Conservation (phyloP, 2,888 invertebrate species). For the Bugula neritina region DNA sequence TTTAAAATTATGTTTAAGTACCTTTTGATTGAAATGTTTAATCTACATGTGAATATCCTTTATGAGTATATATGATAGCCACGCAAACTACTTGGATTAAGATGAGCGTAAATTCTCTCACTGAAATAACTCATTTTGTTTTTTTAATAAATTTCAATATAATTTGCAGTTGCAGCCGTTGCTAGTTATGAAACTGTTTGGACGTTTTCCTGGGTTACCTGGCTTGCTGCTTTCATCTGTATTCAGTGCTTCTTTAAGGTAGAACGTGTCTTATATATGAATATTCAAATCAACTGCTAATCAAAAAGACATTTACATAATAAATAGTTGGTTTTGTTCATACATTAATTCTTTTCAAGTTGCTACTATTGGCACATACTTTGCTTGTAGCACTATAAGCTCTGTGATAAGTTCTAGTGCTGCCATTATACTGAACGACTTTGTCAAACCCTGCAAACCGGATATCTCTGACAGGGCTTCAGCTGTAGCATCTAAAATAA, state of each 20-base stretch:
- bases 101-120: too few relatives aligned
- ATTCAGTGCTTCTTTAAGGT: neutral
- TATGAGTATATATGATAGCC: too few relatives aligned
- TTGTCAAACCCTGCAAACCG: slow-evolving; percentile 65
- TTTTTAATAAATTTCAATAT: too few relatives aligned
- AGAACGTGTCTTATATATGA: too few relatives aligned
- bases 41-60: neutral
- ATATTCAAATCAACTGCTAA: too few relatives aligned
- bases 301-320: too few relatives aligned
- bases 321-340: too few relatives aligned
- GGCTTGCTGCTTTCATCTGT: neutral
- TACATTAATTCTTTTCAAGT: too few relatives aligned
- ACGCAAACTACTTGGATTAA: too few relatives aligned
- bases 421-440: slow-evolving; percentile 82
- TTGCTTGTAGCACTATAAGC: slow-evolving; percentile 85
- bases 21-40: neutral
- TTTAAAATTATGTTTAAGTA: neutral
- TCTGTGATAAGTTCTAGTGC: slow-evolving; percentile 86
- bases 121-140: too few relatives aligned
- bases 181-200: neutral
- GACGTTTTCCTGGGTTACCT: neutral
- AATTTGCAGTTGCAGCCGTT: neutral
- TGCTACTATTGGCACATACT: too few relatives aligned
- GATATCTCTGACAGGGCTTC: neutral
- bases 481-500: neutral